A percentile compares a stretch with the other conserved stretches of the same genome.
Evolutionary conservation across 1,140 invertebrate genomes (phyloP).

Genomic region (Pseudomyrmex dendroicus): DNA sequence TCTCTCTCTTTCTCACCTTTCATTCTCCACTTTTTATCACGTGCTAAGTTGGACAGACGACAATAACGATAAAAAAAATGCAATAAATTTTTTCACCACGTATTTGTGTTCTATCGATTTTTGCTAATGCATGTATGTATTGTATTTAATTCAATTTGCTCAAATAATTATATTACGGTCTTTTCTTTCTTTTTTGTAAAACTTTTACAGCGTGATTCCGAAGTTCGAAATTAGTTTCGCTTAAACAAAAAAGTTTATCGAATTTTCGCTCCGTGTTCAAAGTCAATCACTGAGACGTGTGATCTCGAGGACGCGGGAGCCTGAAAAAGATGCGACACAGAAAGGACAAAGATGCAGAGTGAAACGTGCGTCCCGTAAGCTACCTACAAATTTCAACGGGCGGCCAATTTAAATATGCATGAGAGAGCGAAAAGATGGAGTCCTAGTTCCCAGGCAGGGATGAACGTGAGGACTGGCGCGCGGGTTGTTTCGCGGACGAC

Average conservation of each 20-base stretch:
- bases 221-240: no score
- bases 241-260: no score
- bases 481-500: slow-evolving; percentile 72
- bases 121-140: background rate
- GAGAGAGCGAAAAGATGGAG: slow-evolving; percentile 53
- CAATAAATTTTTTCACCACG: background rate
- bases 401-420: slow-evolving; percentile 78
- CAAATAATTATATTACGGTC: background rate
- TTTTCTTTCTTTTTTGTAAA: no score
- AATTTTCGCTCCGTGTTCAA: slow-evolving; percentile 36
- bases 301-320: background rate
- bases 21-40: background rate
- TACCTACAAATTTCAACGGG: slow-evolving; percentile 71
- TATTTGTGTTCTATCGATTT: background rate
- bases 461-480: slow-evolving; percentile 41
- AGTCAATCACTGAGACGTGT: slow-evolving; percentile 19
- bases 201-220: no score
- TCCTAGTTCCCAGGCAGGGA: slow-evolving; percentile 5
- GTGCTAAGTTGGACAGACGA: no score
- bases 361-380: slow-evolving; percentile 27
- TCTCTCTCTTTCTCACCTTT: background rate
- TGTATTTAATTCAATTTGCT: background rate
- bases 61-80: background rate
- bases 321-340: background rate
- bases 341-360: slow-evolving; percentile 5